Evolutionary conservation across 2,113 vertebrate species (phyloP).

Genomic region (Etheostoma spectabile): DNA sequence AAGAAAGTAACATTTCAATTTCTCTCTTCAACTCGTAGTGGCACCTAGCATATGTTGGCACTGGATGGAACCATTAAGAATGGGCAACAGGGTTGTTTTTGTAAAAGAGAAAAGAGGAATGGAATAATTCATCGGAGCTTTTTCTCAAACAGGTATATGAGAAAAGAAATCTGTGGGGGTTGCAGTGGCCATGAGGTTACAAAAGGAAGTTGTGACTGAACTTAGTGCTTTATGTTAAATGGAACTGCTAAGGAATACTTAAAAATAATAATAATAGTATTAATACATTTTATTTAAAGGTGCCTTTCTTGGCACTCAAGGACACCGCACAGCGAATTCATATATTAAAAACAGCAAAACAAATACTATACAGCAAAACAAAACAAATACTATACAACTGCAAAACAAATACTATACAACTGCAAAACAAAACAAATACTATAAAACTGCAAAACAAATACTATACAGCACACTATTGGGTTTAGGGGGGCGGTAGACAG

Average conservation of each 20-base stretch:
- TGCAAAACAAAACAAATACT: too few species aligned
- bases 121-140: slow-evolving; percentile 50
- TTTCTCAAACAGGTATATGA: slow-evolving; percentile 27
- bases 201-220: slow-evolving; percentile 28
- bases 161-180: slow-evolving; percentile 24
- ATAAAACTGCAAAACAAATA: too few species aligned
- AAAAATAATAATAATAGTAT: too few species aligned
- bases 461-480: too few species aligned
- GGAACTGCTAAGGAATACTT: not conserved
- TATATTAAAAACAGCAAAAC: too few species aligned
- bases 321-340: too few species aligned
- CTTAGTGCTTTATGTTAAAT: not conserved
- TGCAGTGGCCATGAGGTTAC: slow-evolving; percentile 10
- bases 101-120: slow-evolving; percentile 41
- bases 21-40: slow-evolving; percentile 71
- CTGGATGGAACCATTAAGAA: slow-evolving; percentile 63
- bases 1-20: slow-evolving; percentile 79
- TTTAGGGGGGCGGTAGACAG: too few species aligned
- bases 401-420: too few species aligned
- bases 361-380: too few species aligned
- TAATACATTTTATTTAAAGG: too few species aligned
- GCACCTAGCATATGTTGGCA: slow-evolving; percentile 70
- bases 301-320: too few species aligned
- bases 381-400: too few species aligned
- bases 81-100: slow-evolving; percentile 44